A percentile compares a stretch with the other conserved stretches of the same genome.
Conservation (phyloP, 2,797 vertebrate genomes). For the Microcaecilia unicolor region DNA sequence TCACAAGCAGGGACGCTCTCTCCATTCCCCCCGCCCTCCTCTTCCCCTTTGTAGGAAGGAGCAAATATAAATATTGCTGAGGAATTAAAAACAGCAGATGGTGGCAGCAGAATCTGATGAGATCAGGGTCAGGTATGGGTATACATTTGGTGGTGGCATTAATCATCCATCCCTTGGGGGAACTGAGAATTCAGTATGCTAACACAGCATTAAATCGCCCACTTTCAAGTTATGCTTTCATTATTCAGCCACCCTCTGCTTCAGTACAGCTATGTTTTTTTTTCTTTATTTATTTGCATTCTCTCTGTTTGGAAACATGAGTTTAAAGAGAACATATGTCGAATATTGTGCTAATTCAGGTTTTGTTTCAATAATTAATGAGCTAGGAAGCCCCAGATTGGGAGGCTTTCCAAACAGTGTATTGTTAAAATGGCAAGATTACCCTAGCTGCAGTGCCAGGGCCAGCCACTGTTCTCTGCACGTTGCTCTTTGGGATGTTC, state of each 20-base stretch:
- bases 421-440: slow-evolving; percentile 17
- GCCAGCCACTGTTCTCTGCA: slow-evolving; percentile 8
- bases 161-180: slow-evolving; percentile 48
- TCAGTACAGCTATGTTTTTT: too few species aligned
- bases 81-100: slow-evolving; percentile 67
- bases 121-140: slow-evolving; percentile 59
- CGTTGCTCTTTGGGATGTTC: slow-evolving; percentile 1
- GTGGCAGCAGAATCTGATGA: slow-evolving; percentile 59
- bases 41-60: slow-evolving; percentile 39
- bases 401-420: slow-evolving; percentile 24
- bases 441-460: slow-evolving; percentile 3
- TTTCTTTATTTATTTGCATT: too few species aligned
- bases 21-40: slow-evolving; percentile 16
- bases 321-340: slow-evolving; percentile 45
- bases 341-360: slow-evolving; percentile 51
- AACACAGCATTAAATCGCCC: slow-evolving; percentile 34
- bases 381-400: slow-evolving; percentile 19
- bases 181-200: slow-evolving; percentile 34
- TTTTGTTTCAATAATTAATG: slow-evolving; percentile 48
- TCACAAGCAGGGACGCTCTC: slow-evolving; percentile 32
- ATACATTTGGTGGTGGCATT: slow-evolving; percentile 44
- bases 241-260: slow-evolving; percentile 38
- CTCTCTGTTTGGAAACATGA: slow-evolving; percentile 33
- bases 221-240: slow-evolving; percentile 43
- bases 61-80: slow-evolving; percentile 58